Base-by-base conservation (phyloP, 2,113 vertebrate species). In the Pelobates fuscus region DNA sequence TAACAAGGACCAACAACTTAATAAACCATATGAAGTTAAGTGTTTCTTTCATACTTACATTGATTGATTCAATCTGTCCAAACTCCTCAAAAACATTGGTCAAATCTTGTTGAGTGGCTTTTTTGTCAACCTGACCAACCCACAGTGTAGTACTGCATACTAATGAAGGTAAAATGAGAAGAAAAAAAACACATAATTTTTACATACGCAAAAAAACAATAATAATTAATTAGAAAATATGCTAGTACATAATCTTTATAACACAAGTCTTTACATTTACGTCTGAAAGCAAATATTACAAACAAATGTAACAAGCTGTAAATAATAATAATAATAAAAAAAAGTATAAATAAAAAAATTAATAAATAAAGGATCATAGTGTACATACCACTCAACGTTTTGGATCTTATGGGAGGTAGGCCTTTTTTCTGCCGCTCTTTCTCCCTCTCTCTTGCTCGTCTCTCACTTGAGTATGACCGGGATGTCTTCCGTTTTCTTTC, bases 51-150 rank as follows among this genome's bases (percentile, higher is more conserved):
- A 14, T 10, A 89, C 95, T 95, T 84, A 98, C 97, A 84, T 99
- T 99, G 79, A 99, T 99, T n/a, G 97, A 99, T 83, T 99, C 97
- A 73, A 99, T 96, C 81, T 98, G 97, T 49, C 97, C 97, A 88
- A 97, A 99, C 84, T 99, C 97, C 89, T 99, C 97, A 85, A 99
- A 99, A 70, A 99, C 89, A 80, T 98, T 98, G 12, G 97, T 98
- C 82, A 99, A 93, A 83, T 99, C 97, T 84, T 99, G 97, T 72
- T 98, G 97, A 2, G 95, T 98, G 24, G 96, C 96, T 81, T 98
- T 98, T 91, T 99, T 99, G 86, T 99, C 97, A 80, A 99, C 96
- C 79, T 99, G 97, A 23, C 97, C 97, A 65, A 99, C 97, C 97
- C 97, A 99, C 67, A 99, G 91, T 63, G 97, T 99, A 24, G 97